Percentiles rank a stretch among this genome's conserved stretches.
phyloP scores from a whole-genome alignment of 2,797 vertebrate species.

The Heteromormyrus szaboi region DNA sequence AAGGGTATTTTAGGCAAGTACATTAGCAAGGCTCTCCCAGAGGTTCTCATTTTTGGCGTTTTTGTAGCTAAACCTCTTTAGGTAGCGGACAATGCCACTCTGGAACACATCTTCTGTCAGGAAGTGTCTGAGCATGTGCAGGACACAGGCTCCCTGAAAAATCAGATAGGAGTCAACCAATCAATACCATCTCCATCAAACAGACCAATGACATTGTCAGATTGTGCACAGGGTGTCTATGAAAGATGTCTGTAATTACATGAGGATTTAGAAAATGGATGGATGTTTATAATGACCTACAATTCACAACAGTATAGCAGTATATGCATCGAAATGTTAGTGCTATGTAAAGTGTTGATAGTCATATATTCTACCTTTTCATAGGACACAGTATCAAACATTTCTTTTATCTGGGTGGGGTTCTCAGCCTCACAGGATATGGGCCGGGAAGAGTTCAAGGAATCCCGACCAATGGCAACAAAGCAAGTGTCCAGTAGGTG shows the following conservation, averaged over 20 bases:
- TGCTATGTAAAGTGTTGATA: neutral
- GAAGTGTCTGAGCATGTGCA: conserved; percentile 73
- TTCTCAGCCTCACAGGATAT: conserved; percentile 68
- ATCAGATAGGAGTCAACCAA: conserved; percentile 27
- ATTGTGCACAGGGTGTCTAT: neutral
- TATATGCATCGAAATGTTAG: neutral
- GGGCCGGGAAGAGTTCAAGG: conserved; percentile 67
- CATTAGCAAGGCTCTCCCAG: conserved; percentile 65
- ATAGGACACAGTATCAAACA: conserved; percentile 71
- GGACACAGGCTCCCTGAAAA: conserved; percentile 65
- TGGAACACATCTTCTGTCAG: conserved; percentile 67
- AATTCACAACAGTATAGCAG: neutral
- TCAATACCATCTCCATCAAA: neutral
- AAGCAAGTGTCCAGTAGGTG: conserved; percentile 63
- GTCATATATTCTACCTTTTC: conserved; percentile 42
- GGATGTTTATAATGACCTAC: neutral
- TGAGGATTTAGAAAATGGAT: neutral
- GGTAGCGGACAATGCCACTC: conserved; percentile 65
- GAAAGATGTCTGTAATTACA: neutral
- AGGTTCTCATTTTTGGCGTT: conserved; percentile 69
- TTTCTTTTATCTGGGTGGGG: conserved; percentile 69
- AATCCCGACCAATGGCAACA: conserved; percentile 60
- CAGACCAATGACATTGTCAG: neutral
- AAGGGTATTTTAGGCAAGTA: conserved; percentile 33
- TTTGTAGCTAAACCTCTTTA: conserved; percentile 65